Evolutionary conservation across 2,888 invertebrate genomes (phyloP).

Genomic region (Alitta virens): DNA sequence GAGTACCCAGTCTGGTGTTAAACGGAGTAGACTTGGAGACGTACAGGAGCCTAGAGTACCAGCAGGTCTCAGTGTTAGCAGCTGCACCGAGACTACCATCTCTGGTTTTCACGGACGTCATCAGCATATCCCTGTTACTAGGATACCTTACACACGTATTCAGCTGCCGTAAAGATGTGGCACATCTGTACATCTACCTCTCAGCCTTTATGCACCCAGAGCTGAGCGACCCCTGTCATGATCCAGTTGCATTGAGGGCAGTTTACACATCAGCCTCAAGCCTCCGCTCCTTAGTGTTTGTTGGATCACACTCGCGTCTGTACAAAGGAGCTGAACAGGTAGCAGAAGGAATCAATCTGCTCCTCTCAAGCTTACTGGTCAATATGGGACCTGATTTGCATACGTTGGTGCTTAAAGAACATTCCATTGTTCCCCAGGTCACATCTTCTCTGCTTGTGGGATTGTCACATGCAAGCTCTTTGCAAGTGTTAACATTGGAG

Average conservation of each 20-base stretch:
- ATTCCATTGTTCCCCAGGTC: not conserved
- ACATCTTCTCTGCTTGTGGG: not conserved
- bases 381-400: slow-evolving; percentile 4
- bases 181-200: slow-evolving; percentile 9
- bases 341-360: slow-evolving; percentile 6
- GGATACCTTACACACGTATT: slow-evolving; percentile 9
- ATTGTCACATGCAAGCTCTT: not conserved
- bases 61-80: not conserved
- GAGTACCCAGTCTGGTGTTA: slow-evolving; percentile 6
- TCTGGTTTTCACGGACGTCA: slow-evolving; percentile 10
- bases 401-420: slow-evolving; percentile 3
- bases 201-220: slow-evolving; percentile 6
- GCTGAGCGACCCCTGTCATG: not conserved
- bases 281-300: slow-evolving; percentile 1
- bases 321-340: slow-evolving; percentile 9
- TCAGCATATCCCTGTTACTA: slow-evolving; percentile 1
- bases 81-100: slow-evolving; percentile 1
- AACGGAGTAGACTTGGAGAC: slow-evolving; percentile 8
- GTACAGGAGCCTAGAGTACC: slow-evolving; percentile 9
- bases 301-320: not conserved
- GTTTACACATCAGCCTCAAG: not conserved
- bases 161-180: not conserved
- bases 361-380: slow-evolving; percentile 1
- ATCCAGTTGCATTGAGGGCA: not conserved
- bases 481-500: not conserved